Base-by-base conservation (phyloP, 2,797 vertebrate species). In the Knipowitschia caucasica region DNA sequence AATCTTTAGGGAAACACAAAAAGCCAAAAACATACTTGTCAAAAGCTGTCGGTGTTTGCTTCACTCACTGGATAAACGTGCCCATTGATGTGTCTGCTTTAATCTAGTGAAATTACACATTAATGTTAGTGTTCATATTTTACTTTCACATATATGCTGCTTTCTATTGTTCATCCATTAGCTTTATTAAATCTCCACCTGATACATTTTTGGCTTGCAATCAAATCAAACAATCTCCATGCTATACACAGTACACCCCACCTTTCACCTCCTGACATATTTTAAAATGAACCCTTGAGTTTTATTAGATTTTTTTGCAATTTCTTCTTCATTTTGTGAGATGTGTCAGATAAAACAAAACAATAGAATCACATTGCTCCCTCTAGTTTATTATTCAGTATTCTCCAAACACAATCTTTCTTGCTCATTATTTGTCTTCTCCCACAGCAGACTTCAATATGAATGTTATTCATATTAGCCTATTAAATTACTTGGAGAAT, bases 331-430 rank as follows among this genome's bases (percentile, higher is more conserved):
- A 29, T 58, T 72, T 46, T 45, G 49, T 58, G 58, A 45, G 57
- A 70, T 42, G n/a, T 58, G 43, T 54, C 40, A 45, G 56, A 67
- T 66, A 52, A 47, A 62, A 67, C 57, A 42, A 75, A 75, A 77
- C 44, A 73, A 59, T 54, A 29, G 34, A 64, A 46, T 56, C 17
- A 38, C 62, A 62, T 69, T 68, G 62, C 64, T 56, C 43, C 53
- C 43, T 21, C 61, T 50, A 69, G 74, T 82, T 67, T 67, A 67
- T 71, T 79, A 81, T 76, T 75, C 70, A 71, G 20, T 20, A n/a
- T 36, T 49, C 24, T 12, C 21, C 51, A 66, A 79, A 83, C 56
- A 50, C 53, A 73, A 76, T 77, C 51, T 67, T 67, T 56, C 30
- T 5, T 1, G 15, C 68, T 76, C 59, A 68, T 68, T 64, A 69